Evolutionary conservation across 1,140 invertebrate genomes (phyloP).

Genomic region (Trichonephila clavipes): DNA sequence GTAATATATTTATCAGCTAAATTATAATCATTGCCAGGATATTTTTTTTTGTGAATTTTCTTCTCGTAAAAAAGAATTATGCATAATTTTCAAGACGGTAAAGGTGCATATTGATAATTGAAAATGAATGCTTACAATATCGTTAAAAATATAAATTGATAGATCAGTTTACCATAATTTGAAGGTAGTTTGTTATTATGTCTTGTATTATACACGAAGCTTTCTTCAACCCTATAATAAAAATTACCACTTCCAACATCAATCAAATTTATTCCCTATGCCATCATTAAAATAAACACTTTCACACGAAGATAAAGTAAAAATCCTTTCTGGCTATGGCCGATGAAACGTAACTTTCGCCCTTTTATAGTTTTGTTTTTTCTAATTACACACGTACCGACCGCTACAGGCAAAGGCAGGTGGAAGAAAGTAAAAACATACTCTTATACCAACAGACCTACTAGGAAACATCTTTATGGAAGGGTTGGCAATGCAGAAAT

Average conservation of each 20-base stretch:
- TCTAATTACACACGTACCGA: background rate
- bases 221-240: too few relatives aligned
- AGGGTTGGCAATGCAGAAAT: constrained; percentile 9
- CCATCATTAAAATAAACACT: background rate
- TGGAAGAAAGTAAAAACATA: background rate
- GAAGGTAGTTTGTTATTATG: too few relatives aligned
- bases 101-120: too few relatives aligned
- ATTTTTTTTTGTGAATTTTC: too few relatives aligned
- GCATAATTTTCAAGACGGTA: too few relatives aligned
- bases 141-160: too few relatives aligned
- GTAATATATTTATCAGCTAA: too few relatives aligned
- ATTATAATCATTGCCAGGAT: too few relatives aligned
- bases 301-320: background rate
- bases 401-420: background rate
- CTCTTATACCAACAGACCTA: background rate
- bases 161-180: too few relatives aligned
- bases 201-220: too few relatives aligned
- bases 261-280: background rate
- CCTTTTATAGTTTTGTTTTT: background rate
- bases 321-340: background rate
- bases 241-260: background rate
- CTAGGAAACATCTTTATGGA: background rate
- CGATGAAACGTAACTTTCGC: background rate
- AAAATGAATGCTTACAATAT: too few relatives aligned
- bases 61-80: too few relatives aligned